A percentile compares a stretch with the other conserved stretches of the same genome.
phyloP scores from a whole-genome alignment of 2,797 vertebrate genomes.

The Toxotes lorentzi region DNA sequence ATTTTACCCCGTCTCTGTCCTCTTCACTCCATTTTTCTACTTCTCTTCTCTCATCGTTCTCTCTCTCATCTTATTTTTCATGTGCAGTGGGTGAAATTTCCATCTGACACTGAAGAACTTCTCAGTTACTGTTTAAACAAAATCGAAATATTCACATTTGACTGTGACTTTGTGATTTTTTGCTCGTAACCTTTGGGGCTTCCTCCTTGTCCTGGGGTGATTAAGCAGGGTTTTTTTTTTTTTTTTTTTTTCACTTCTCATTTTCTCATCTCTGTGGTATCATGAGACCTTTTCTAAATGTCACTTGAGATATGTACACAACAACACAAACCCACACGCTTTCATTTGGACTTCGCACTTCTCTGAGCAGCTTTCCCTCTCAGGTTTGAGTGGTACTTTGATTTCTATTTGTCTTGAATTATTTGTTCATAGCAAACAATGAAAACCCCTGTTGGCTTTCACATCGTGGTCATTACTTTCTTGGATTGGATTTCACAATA shows the following conservation, averaged over 20 bases:
- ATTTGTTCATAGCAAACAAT: not conserved
- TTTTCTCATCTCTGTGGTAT: not conserved
- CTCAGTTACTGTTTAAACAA: not conserved
- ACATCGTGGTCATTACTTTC: too few relatives aligned
- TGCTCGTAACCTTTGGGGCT: not conserved
- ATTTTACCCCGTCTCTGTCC: too few relatives aligned
- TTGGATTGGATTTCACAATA: too few relatives aligned
- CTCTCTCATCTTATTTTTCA: too few relatives aligned
- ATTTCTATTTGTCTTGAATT: not conserved
- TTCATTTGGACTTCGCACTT: not conserved
- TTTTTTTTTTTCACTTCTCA: conserved; percentile 33
- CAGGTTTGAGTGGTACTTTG: not conserved
- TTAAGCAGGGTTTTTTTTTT: conserved; percentile 1
- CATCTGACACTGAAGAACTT: not conserved
- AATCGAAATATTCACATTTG: not conserved
- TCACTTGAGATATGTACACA: not conserved
- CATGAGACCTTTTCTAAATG: conserved; percentile 42
- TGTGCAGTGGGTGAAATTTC: not conserved
- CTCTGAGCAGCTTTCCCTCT: not conserved
- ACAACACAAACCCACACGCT: not conserved
- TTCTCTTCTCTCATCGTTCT: too few relatives aligned
- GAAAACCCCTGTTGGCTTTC: too few relatives aligned
- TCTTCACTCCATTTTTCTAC: too few relatives aligned
- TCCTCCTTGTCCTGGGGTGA: not conserved
- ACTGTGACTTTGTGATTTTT: not conserved